Evolutionary conservation across 2,113 vertebrate species (phyloP), one percentile per base, ranked within the genome.

Genomic region (Phylloscopus trochiloides): DNA sequence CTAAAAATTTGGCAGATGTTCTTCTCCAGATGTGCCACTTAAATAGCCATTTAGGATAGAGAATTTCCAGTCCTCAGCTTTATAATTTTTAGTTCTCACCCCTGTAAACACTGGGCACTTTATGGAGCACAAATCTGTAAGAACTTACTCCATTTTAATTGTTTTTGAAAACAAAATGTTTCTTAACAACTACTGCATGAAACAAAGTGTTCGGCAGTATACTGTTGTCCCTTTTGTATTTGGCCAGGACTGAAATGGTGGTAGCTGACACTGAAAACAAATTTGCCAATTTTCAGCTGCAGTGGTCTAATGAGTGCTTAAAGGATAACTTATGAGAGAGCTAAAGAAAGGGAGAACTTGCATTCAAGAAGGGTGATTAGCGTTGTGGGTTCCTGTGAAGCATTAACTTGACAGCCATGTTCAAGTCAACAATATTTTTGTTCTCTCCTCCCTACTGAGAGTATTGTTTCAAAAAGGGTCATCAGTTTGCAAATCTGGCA

Each of bases 1-100:
- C 43, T 72, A 71, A 90, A 94, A 81, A 84, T 61, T 86, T 96
- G 96, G 92, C 92, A 93, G 88, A 19, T 90, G n/a, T 42, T 28
- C 50, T 90, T 71, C 86, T 84, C 72, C 96, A 96, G 94, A 94
- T 93, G 93, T 86, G 83, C 63, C 59, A 75, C 28, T 61, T 92
- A 88, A 94, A 95, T 61, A 59, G 65, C 48, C 40, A 59, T 94
- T 94, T 89, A 91, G 63, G 65, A 80, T 0, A 1, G 52, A 86
- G 47, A 81, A 74, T 86, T 83, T 93, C 25, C 31, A 59, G 34
- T 58, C 43, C 82, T 58, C 34, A 51, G 58, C 18, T 48, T 58
- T 57, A 21, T 9, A 62, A 67, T 40, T 71, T 85, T 92, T 83
- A 31, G 55, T 51, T 70, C 34, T 90, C 43, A 80, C 43, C 12